A percentile compares a stretch with the other conserved stretches of the same genome.
These are phyloP conservation scores for Ondatra zibethicus DNA, from an alignment of 2,113 vertebrate genomes.

Conservation along the genomic window DNA sequence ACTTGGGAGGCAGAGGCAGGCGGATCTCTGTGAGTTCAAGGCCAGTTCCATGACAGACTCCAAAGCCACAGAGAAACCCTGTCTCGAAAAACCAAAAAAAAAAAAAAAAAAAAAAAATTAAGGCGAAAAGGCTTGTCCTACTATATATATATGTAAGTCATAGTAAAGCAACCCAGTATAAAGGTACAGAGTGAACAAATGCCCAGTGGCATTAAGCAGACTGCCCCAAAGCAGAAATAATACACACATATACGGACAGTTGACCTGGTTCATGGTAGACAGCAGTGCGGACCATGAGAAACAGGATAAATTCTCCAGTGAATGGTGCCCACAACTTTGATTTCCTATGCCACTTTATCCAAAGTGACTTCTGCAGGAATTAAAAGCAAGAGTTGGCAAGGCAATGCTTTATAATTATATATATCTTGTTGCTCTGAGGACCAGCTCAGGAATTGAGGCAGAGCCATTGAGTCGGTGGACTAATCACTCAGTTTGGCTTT, in stretches of 20 bases:
- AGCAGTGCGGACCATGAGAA: not conserved
- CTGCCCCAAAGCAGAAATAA: not conserved
- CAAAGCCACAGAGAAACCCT: too few relatives aligned
- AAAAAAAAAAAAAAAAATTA: not conserved
- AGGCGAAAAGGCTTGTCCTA: not conserved
- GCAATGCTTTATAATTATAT: not conserved
- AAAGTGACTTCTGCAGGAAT: constrained; percentile 50
- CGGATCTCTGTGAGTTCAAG: too few relatives aligned
- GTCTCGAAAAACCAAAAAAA: too few relatives aligned
- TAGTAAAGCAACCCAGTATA: not conserved
- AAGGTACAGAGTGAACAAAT: not conserved
- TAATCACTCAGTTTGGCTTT: not conserved
- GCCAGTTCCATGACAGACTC: too few relatives aligned
- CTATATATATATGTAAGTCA: not conserved
- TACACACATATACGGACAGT: not conserved
- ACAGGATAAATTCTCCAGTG: not conserved
- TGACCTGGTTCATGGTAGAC: not conserved
- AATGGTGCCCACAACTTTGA: not conserved
- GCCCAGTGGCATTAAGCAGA: not conserved
- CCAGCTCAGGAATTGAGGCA: not conserved
- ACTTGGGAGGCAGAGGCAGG: too few relatives aligned
- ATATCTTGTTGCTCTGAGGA: not conserved
- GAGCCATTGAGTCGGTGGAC: not conserved
- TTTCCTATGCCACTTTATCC: not conserved
- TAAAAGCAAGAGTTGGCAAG: constrained; percentile 12